phyloP scores from a whole-genome alignment of 2,888 invertebrate genomes.

The Osedax frankpressi region DNA sequence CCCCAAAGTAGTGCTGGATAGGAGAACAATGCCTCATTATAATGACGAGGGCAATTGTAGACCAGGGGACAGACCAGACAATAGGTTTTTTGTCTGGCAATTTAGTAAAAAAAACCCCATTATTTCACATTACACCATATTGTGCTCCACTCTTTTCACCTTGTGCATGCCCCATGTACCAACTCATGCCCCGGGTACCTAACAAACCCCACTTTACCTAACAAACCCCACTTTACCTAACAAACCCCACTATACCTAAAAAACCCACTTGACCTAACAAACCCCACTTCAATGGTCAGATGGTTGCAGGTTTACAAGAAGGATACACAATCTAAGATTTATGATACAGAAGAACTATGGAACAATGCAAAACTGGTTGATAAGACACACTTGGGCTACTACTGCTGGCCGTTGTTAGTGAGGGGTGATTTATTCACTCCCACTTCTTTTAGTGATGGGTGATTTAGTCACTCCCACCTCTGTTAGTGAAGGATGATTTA shows the following conservation, averaged over 20 bases:
- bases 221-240: background rate
- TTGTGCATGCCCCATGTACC: background rate
- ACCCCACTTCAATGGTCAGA: background rate
- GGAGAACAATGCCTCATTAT: background rate
- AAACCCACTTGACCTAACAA: no score
- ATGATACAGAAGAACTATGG: constrained; percentile 61
- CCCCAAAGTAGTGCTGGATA: constrained; percentile 54
- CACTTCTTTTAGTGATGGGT: no score
- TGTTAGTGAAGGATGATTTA: no score
- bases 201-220: background rate
- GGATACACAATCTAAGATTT: constrained; percentile 48
- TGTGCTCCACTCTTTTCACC: constrained; percentile 46
- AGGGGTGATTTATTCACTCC: no score
- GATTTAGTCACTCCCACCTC: no score
- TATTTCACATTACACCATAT: no score
- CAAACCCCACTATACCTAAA: background rate
- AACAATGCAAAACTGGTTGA: constrained; percentile 60
- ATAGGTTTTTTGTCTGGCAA: constrained; percentile 66
- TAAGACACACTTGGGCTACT: constrained; percentile 54
- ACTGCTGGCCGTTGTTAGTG: constrained; percentile 50
- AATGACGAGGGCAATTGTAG: constrained; percentile 18
- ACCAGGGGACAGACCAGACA: constrained; percentile 54
- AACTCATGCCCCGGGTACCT: background rate
- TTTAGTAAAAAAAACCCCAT: no score
- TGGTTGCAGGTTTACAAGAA: background rate